phyloP scores from a whole-genome alignment of 2,797 vertebrate species.

The Chromobotia macracanthus region DNA sequence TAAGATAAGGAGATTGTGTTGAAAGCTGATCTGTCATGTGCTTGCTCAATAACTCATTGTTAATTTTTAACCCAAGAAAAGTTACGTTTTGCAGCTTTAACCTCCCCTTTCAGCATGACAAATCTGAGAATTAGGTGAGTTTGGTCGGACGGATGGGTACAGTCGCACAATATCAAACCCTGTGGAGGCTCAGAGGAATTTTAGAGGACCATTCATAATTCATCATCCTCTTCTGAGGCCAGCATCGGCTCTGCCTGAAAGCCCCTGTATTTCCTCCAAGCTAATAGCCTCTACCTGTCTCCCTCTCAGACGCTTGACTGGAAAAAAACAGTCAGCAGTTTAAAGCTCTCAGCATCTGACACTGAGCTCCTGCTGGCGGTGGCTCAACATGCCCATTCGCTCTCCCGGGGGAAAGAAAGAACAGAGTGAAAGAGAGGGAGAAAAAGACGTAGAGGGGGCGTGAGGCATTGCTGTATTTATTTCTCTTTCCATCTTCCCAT shows the following conservation, averaged over 20 bases:
- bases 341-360: conserved; percentile 17
- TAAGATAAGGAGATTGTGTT: no score
- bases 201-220: conserved; percentile 81
- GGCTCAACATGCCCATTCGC: conserved; percentile 31
- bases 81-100: not conserved
- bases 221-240: conserved; percentile 61
- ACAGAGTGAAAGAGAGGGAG: not conserved
- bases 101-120: not conserved
- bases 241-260: conserved; percentile 37
- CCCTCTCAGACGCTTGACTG: conserved; percentile 25
- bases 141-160: not conserved
- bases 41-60: no score
- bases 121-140: not conserved
- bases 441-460: not conserved
- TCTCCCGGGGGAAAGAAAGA: conserved; percentile 7
- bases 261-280: conserved; percentile 31
- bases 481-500: not conserved
- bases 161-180: not conserved
- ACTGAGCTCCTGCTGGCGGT: conserved; percentile 32
- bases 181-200: conserved; percentile 56
- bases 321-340: conserved; percentile 18
- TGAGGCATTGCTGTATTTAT: conserved; percentile 2
- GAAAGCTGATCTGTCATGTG: no score
- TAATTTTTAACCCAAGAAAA: no score
- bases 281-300: conserved; percentile 28